Evolutionary conservation across 2,888 invertebrate genomes (phyloP).

Genomic region (Tuberolachnus salignus): DNA sequence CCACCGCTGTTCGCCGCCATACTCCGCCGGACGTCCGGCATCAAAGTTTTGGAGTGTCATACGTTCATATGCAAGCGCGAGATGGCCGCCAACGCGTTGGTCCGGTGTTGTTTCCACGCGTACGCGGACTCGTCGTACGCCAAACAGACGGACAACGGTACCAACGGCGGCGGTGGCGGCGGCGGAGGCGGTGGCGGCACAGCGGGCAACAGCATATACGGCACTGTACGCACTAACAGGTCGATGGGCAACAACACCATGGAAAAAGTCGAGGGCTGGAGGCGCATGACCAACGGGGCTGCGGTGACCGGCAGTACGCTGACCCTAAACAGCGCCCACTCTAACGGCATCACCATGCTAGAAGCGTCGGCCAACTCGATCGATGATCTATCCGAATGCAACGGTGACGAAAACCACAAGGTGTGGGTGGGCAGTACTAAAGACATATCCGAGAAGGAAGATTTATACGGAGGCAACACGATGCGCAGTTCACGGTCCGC

Average conservation of each 20-base stretch:
- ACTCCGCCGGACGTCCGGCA: conserved; percentile 90
- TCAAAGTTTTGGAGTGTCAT: conserved; percentile 98
- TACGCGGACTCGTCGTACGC: conserved; percentile 96
- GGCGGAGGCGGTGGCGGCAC: conserved; percentile 59
- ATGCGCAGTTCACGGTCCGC: conserved; percentile 66
- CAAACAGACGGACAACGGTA: conserved; percentile 69
- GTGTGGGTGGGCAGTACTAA: conserved; percentile 81
- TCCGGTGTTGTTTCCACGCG: conserved; percentile 95
- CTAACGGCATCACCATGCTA: conserved; percentile 64
- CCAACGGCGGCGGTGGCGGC: conserved; percentile 59
- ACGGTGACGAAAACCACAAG: conserved; percentile 92
- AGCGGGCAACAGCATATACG: conserved; percentile 60
- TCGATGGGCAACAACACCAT: conserved; percentile 61
- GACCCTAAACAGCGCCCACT: conserved; percentile 67
- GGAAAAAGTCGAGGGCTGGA: conserved; percentile 68
- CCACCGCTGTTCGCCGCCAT: conserved; percentile 97
- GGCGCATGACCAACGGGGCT: conserved; percentile 61
- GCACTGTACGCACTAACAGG: conserved; percentile 58
- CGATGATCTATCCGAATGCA: conserved; percentile 80
- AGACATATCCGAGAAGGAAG: conserved; percentile 67
- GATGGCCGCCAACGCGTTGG: conserved; percentile 96
- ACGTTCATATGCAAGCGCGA: conserved; percentile 97
- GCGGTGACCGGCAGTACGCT: conserved; percentile 69
- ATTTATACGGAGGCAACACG: conserved; percentile 68
- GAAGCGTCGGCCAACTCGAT: conserved; percentile 63